Evolutionary conservation across 2,888 invertebrate genomes (phyloP).

Genomic region (Cremastinae sp.): DNA sequence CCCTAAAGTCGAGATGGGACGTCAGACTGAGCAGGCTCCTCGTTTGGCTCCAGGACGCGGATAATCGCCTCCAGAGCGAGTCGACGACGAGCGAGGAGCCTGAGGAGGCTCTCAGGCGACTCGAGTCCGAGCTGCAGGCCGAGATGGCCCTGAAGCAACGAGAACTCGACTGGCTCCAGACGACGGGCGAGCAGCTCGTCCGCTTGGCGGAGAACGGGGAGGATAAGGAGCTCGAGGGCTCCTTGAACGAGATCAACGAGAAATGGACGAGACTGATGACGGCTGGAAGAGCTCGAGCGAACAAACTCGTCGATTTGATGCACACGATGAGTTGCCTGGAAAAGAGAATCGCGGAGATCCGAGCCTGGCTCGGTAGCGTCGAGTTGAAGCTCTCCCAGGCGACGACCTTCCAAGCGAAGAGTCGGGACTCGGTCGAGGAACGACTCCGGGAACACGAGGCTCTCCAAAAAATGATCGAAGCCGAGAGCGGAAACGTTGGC

Average conservation of each 20-base stretch:
- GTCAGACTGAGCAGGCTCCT: conserved; percentile 85
- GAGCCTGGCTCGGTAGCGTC: conserved; percentile 87
- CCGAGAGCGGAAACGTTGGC: conserved; percentile 88
- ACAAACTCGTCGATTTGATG: conserved; percentile 87
- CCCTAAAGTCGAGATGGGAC: conserved; percentile 87
- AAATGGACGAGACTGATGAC: conserved; percentile 87
- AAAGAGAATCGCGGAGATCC: conserved; percentile 86
- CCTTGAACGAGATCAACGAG: conserved; percentile 84
- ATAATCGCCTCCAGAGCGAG: conserved; percentile 79
- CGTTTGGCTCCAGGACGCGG: conserved; percentile 87
- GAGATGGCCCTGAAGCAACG: conserved; percentile 89
- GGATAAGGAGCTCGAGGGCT: conserved; percentile 82
- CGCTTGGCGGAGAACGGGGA: conserved; percentile 85
- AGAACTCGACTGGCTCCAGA: conserved; percentile 89
- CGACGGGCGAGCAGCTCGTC: conserved; percentile 85
- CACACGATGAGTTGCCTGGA: conserved; percentile 88
- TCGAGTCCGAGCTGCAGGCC: conserved; percentile 88
- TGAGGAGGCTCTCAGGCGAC: conserved; percentile 86
- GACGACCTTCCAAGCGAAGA: conserved; percentile 85
- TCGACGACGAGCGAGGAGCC: conserved; percentile 83
- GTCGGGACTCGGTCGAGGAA: conserved; percentile 85
- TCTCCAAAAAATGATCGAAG: conserved; percentile 88
- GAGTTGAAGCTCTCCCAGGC: conserved; percentile 87
- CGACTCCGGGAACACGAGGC: conserved; percentile 87
- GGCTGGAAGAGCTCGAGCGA: conserved; percentile 85